A percentile compares a stretch with the other conserved stretches of the same genome.
Conservation (phyloP, 2,797 vertebrate genomes). For the Myiotriccus ornatus region DNA sequence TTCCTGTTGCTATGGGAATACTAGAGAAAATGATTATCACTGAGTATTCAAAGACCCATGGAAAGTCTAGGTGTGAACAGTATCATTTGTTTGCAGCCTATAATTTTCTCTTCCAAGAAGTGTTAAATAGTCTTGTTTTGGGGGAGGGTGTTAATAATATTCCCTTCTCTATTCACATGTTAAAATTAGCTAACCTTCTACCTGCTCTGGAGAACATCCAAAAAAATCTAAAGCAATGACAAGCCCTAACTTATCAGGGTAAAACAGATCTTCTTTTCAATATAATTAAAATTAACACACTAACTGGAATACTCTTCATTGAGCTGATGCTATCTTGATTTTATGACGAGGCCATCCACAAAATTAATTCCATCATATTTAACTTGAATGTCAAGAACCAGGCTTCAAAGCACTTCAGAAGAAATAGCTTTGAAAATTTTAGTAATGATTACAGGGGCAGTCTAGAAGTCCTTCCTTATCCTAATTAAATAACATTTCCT, state of each 20-base stretch:
- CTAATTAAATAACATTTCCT: background rate
- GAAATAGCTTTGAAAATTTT: conserved; percentile 16
- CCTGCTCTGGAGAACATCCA: conserved; percentile 39
- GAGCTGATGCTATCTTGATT: conserved; percentile 32
- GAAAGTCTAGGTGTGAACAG: conserved; percentile 61
- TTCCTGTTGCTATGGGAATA: conserved; percentile 66
- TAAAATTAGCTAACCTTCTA: conserved; percentile 55
- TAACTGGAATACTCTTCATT: conserved; percentile 21
- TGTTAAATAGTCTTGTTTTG: conserved; percentile 32
- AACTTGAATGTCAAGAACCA: conserved; percentile 6
- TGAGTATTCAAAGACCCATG: conserved; percentile 29
- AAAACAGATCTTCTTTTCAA: conserved; percentile 34
- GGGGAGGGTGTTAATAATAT: background rate
- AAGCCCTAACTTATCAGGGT: conserved; percentile 30
- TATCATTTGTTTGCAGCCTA: conserved; percentile 32
- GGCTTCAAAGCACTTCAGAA: background rate
- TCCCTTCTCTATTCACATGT: conserved; percentile 25
- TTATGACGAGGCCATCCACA: background rate
- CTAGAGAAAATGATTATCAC: background rate
- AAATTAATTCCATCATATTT: conserved; percentile 43
- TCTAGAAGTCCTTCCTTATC: background rate
- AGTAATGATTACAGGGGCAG: background rate
- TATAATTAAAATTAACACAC: conserved; percentile 43
- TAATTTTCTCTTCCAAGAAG: conserved; percentile 56
- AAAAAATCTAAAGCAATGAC: conserved; percentile 9